Evolutionary conservation across 2,888 invertebrate genomes (phyloP).

Genomic region (Nycteola revayana): DNA sequence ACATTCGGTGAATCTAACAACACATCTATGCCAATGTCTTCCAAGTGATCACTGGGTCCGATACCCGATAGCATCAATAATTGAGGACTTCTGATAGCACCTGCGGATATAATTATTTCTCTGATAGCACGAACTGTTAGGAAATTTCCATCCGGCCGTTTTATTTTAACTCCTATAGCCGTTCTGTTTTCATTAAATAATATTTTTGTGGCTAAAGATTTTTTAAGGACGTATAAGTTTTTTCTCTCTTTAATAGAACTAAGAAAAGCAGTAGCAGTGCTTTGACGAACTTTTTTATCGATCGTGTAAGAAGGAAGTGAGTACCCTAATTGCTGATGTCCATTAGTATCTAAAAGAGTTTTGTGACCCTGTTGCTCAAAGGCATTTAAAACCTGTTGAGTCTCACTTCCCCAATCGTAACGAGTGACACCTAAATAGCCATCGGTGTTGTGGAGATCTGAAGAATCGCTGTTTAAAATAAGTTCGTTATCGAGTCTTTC

Average conservation of each 20-base stretch:
- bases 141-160: constrained; percentile 25
- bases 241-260: constrained; percentile 33
- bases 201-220: constrained; percentile 43
- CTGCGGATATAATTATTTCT: constrained; percentile 56
- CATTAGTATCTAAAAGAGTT: constrained; percentile 39
- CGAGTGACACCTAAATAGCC: neutral
- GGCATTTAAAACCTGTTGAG: constrained; percentile 14
- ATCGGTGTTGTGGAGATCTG: constrained; percentile 30
- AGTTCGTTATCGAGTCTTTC: constrained; percentile 34
- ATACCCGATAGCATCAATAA: constrained; percentile 60
- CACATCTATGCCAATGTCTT: constrained; percentile 38
- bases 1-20: constrained; percentile 44
- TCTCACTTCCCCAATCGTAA: neutral
- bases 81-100: constrained; percentile 52
- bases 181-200: constrained; percentile 34
- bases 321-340: constrained; percentile 41
- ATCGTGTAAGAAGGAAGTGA: constrained; percentile 36
- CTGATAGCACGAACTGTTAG: constrained; percentile 34
- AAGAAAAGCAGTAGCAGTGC: constrained; percentile 41
- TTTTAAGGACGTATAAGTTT: constrained; percentile 47
- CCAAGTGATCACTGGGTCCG: constrained; percentile 48
- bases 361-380: constrained; percentile 40
- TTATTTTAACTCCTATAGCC: constrained; percentile 46
- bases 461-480: constrained; percentile 40
- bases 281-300: constrained; percentile 40